phyloP scores from a whole-genome alignment of 2,797 vertebrate species.

The Loriculus beryllinus region DNA sequence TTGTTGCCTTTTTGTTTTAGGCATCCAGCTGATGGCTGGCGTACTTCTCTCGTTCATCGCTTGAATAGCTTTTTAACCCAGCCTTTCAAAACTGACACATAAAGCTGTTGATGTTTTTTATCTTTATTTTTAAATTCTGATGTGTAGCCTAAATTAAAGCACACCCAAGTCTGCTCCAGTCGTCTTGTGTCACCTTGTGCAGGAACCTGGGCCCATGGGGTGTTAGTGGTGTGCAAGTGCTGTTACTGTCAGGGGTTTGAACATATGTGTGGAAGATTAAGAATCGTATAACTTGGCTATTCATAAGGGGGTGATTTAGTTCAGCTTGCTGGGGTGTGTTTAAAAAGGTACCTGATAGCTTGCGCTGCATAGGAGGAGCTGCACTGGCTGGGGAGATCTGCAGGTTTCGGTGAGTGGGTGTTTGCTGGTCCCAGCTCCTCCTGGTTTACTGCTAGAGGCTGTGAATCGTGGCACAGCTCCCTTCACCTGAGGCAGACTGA shows the following conservation, averaged over 20 bases:
- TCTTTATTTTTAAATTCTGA: not conserved
- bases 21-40: not conserved
- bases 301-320: not conserved
- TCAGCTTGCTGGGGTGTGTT: not conserved
- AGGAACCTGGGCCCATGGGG: not conserved
- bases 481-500: not conserved
- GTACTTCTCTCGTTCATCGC: not conserved
- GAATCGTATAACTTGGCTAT: fast-evolving
- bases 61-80: not conserved
- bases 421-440: not conserved
- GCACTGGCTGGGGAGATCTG: not conserved
- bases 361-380: not conserved
- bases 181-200: not conserved
- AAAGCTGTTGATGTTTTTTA: not conserved
- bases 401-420: fast-evolving
- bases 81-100: not conserved
- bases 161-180: not conserved
- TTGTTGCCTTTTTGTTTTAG: not conserved
- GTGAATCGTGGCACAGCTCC: not conserved
- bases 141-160: not conserved
- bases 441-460: not conserved
- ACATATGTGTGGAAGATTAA: not conserved
- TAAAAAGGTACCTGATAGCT: not conserved
- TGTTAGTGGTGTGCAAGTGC: not conserved
- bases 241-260: not conserved